These are phyloP conservation scores for Xyrauchen texanus DNA, from an alignment of 2,113 vertebrate species.

Conservation along the genomic window DNA sequence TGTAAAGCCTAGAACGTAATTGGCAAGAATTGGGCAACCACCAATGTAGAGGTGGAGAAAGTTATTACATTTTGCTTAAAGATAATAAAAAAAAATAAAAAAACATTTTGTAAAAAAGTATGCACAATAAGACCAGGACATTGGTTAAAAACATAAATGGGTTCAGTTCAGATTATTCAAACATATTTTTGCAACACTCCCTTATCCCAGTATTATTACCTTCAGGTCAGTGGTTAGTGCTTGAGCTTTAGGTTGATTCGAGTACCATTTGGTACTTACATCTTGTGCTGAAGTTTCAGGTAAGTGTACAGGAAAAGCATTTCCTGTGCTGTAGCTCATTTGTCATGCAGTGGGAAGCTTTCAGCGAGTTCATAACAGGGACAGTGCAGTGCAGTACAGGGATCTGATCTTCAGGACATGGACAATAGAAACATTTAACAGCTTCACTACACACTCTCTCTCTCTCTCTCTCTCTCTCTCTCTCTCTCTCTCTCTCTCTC, in stretches of 20 bases:
- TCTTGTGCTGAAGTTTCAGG: neutral
- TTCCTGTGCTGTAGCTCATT: constrained; percentile 5
- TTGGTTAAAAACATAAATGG: neutral
- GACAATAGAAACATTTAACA: constrained; percentile 35
- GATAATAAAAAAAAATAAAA: too few relatives aligned
- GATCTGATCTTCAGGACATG: constrained; percentile 30
- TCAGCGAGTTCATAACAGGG: constrained; percentile 4
- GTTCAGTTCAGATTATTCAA: too few relatives aligned
- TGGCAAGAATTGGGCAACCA: too few relatives aligned
- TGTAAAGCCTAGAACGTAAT: too few relatives aligned
- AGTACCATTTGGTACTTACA: neutral
- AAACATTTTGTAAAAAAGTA: too few relatives aligned
- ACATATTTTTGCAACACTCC: too few relatives aligned
- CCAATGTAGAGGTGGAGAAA: too few relatives aligned
- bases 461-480: constrained; percentile 19
- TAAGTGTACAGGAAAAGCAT: constrained; percentile 6
- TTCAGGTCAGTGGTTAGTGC: too few relatives aligned
- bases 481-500: constrained; percentile 15
- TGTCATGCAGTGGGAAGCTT: constrained; percentile 29
- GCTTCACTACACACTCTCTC: constrained; percentile 24
- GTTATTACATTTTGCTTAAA: too few relatives aligned
- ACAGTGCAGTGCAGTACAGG: constrained; percentile 15
- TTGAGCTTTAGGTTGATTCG: neutral
- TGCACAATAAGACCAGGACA: too few relatives aligned
- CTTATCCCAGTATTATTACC: too few relatives aligned